Evolutionary conservation across 1,140 invertebrate species (phyloP).

Genomic region (Scaptodrosophila lebanonensis): DNA sequence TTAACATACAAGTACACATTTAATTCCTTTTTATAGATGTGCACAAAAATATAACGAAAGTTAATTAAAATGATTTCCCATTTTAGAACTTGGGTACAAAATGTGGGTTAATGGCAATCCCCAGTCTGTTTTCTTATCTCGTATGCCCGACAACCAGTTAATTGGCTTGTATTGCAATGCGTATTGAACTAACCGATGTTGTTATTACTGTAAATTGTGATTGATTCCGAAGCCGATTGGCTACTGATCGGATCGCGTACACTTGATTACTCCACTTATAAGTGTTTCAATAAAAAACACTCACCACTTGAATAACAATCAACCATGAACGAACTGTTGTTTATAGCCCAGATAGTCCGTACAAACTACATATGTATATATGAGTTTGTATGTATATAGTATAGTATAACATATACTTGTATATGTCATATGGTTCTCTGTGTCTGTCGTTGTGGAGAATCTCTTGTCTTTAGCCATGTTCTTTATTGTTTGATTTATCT

Average conservation of each 20-base stretch:
- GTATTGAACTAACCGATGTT: slow-evolving; percentile 24
- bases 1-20: too few relatives aligned
- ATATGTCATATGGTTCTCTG: slow-evolving; percentile 11
- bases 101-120: too few relatives aligned
- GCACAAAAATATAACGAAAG: too few relatives aligned
- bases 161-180: slow-evolving; percentile 57
- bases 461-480: slow-evolving; percentile 25
- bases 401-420: too few relatives aligned
- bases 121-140: slow-evolving; percentile 31
- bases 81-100: too few relatives aligned
- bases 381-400: slow-evolving; percentile 2
- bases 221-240: slow-evolving; percentile 57
- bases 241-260: slow-evolving; percentile 40
- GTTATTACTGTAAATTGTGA: slow-evolving; percentile 51
- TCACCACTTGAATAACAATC: slow-evolving; percentile 61
- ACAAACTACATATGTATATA: slow-evolving; percentile 2
- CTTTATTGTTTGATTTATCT: too few relatives aligned
- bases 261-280: slow-evolving; percentile 62
- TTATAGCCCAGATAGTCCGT: neutral
- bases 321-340: slow-evolving; percentile 36
- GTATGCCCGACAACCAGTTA: slow-evolving; percentile 35
- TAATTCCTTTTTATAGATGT: too few relatives aligned
- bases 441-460: slow-evolving; percentile 15
- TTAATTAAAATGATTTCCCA: too few relatives aligned
- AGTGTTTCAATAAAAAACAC: slow-evolving; percentile 47